These are phyloP conservation scores for Danaus chrysippus DNA, from an alignment of 2,888 invertebrate genomes.

Conservation along the genomic window DNA sequence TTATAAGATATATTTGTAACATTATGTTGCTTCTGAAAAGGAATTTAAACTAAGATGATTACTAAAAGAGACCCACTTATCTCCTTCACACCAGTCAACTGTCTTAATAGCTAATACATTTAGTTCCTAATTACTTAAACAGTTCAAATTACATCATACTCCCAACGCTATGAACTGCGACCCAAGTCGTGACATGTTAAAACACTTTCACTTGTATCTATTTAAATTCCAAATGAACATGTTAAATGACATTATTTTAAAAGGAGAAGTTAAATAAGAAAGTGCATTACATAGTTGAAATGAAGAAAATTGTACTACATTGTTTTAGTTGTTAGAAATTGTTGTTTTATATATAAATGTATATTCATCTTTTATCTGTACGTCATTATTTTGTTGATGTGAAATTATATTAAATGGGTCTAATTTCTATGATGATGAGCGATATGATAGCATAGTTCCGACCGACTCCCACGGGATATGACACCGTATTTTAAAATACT, in stretches of 20 bases:
- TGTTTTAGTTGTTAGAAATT: too few species aligned
- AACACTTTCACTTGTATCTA: neutral
- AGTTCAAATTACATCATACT: neutral
- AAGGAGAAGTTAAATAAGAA: neutral
- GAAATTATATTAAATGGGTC: conserved; percentile 17
- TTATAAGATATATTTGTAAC: too few species aligned
- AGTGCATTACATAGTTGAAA: neutral
- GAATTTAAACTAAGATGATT: too few species aligned
- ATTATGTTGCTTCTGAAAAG: too few species aligned
- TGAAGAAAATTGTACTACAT: neutral
- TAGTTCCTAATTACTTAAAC: neutral
- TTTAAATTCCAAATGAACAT: conserved; percentile 1
- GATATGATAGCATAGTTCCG: conserved; percentile 20
- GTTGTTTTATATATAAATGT: too few species aligned
- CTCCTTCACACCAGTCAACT: too few species aligned
- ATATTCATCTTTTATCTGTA: too few species aligned
- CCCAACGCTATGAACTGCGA: neutral
- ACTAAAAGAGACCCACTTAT: too few species aligned
- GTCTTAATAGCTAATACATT: too few species aligned
- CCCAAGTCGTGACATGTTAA: neutral
- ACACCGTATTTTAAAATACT: conserved; percentile 22
- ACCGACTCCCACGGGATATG: conserved; percentile 26
- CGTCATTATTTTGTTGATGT: conserved; percentile 5
- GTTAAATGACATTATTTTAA: conserved; percentile 3
- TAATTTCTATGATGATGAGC: conserved; percentile 22